Evolutionary conservation across 2,888 invertebrate genomes (phyloP).

Genomic region (Chironomus tentans): DNA sequence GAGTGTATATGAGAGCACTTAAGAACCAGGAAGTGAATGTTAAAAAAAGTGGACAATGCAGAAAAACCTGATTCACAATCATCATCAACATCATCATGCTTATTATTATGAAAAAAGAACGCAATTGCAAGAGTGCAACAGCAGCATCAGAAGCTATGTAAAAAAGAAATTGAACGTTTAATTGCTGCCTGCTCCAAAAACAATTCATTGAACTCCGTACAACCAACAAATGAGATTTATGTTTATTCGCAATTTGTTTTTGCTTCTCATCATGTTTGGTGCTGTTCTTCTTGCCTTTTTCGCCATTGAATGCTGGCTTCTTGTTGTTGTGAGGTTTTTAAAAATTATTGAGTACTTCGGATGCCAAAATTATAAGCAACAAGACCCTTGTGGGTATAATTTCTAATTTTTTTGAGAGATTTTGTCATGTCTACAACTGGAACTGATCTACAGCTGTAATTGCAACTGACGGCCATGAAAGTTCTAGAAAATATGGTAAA

Average conservation of each 20-base stretch:
- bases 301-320: too few relatives aligned
- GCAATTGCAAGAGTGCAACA: not conserved
- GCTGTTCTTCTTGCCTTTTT: not conserved
- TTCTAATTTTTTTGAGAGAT: too few relatives aligned
- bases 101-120: not conserved
- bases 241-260: slow-evolving; percentile 4
- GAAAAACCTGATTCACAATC: slow-evolving; percentile 7
- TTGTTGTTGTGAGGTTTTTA: too few relatives aligned
- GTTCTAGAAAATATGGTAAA: too few relatives aligned
- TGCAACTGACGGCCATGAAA: too few relatives aligned
- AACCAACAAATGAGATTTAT: not conserved
- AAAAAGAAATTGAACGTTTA: not conserved
- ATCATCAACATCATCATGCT: not conserved
- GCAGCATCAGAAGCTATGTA: not conserved
- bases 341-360: too few relatives aligned
- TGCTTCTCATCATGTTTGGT: not conserved
- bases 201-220: slow-evolving; percentile 14
- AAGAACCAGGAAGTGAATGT: slow-evolving; percentile 19
- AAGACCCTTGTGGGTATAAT: too few relatives aligned
- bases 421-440: too few relatives aligned
- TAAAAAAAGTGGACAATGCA: not conserved
- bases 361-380: too few relatives aligned
- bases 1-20: not conserved
- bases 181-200: slow-evolving; percentile 22
- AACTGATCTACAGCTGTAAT: too few relatives aligned